Evolutionary conservation across 2,888 invertebrate genomes (phyloP), one percentile per base, ranked within the genome.

Genomic region (Reticulitermes lucifugus): DNA sequence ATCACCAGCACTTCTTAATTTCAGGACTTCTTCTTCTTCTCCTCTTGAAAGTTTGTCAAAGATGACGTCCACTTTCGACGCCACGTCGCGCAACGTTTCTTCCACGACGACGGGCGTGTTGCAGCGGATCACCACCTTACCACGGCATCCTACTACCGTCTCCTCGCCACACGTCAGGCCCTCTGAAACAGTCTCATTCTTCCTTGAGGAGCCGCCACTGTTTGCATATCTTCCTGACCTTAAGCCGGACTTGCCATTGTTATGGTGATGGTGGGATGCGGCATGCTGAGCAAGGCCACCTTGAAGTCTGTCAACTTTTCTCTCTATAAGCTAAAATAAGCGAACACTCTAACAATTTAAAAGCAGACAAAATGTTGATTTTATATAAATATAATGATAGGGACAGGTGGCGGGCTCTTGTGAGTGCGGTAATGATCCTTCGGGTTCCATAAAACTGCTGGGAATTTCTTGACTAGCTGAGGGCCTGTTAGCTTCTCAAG

Each of bases 41-140:
- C 85, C 86, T 85, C 86, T 4, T 65, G 75, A 29, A n/a, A 89
- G 86, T 84, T 89, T 90, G 88, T 91, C 91, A 86, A 90, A 90
- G 75, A 91, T 90, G n/a, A 90, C 88, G 87, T 91, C 91, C 35
- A 91, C 90, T 88, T 91, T 91, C 14, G 91, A 90, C 1, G 91
- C 89, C 25, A 91, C 89, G 86, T 91, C 91, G 35, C 89, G 89
- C n/a, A 91, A 87, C 65, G 90, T 85, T 55, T 90, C 90, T 87
- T 91, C 90, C 2, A 90, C 88, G 35, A 88, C 85, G 65, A 89
- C 89, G 2, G 90, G 89, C 14, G 89, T 89, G 83, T 89, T 89
- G 87, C 90, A 90, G 87, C 89, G 89, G n/a, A 89, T 89, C 46
- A 89, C 86, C 22, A 90, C 84, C 73, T 88, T 90, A 60, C 86